Evolutionary conservation across 1,140 invertebrate species (phyloP).

Genomic region (Leucophenga varia): DNA sequence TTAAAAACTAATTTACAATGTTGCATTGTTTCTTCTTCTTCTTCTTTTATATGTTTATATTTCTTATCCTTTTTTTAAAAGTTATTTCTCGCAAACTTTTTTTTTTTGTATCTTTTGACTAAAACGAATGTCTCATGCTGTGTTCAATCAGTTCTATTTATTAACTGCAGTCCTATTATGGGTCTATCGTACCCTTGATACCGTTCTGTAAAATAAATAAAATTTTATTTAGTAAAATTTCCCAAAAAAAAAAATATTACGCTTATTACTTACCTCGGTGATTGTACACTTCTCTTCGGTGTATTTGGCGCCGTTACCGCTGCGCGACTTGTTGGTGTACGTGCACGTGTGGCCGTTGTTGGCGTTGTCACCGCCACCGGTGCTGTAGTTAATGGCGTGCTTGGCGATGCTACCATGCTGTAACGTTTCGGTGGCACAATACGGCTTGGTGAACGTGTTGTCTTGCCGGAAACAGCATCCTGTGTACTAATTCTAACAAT

Average conservation of each 20-base stretch:
- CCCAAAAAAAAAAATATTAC: not conserved
- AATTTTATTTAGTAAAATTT: not conserved
- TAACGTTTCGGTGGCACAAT: constrained; percentile 53
- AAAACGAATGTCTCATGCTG: constrained; percentile 20
- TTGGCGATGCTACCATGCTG: constrained; percentile 27
- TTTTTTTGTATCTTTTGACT: not conserved
- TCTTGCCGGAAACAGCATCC: constrained; percentile 24
- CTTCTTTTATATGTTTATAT: constrained; percentile 29
- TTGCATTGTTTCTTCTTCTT: constrained; percentile 34
- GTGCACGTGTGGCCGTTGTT: constrained; percentile 24
- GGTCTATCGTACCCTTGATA: constrained; percentile 36
- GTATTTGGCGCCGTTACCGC: constrained; percentile 44
- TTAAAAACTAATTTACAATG: constrained; percentile 45
- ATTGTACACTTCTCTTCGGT: constrained; percentile 41
- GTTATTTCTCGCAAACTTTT: constrained; percentile 21
- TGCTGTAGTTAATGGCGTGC: not conserved
- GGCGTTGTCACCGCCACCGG: constrained; percentile 10
- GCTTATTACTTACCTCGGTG: constrained; percentile 42
- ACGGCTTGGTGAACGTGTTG: constrained; percentile 50
- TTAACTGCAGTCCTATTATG: not conserved
- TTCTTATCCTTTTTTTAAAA: constrained; percentile 6
- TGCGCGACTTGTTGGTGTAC: constrained; percentile 41
- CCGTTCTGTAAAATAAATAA: constrained; percentile 24
- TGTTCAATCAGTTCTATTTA: constrained; percentile 4
- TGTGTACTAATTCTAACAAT: constrained; percentile 38